These are phyloP conservation scores for Hirtodrosophila duncani DNA, from an alignment of 2,888 invertebrate genomes.

Conservation along the genomic window DNA sequence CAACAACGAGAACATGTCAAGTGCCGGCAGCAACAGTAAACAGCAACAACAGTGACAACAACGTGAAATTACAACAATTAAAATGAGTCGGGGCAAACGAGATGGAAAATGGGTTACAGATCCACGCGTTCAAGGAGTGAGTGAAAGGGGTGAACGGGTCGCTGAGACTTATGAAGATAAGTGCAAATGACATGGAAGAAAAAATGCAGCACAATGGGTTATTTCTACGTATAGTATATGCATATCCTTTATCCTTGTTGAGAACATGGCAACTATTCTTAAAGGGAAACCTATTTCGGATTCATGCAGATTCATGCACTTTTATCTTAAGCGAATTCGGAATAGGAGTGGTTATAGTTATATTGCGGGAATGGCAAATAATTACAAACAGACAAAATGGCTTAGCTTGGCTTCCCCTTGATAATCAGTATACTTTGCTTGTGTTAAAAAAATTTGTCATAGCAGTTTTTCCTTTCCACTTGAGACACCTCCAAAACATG, in stretches of 20 bases:
- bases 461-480: too few species aligned
- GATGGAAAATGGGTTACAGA: slow-evolving; percentile 8
- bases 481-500: too few species aligned
- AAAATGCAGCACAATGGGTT: slow-evolving; percentile 39
- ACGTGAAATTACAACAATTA: slow-evolving; percentile 61
- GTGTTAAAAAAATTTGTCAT: too few species aligned
- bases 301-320: too few species aligned
- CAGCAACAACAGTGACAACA: slow-evolving; percentile 8
- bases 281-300: too few species aligned
- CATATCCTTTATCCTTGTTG: slow-evolving; percentile 11
- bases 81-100: slow-evolving; percentile 38
- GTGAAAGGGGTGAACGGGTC: not conserved
- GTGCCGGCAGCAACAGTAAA: slow-evolving; percentile 13
- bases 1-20: slow-evolving; percentile 30
- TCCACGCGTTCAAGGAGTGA: not conserved
- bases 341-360: too few species aligned
- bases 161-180: slow-evolving; percentile 1
- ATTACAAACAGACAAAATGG: too few species aligned
- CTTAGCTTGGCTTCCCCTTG: too few species aligned
- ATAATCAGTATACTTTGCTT: too few species aligned
- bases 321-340: too few species aligned
- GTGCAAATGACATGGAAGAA: slow-evolving; percentile 36
- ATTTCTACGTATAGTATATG: too few species aligned
- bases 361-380: too few species aligned
- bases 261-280: slow-evolving; percentile 18